phyloP scores from a whole-genome alignment of 2,888 invertebrate genomes.

The Pristionchus fissidentatus region DNA sequence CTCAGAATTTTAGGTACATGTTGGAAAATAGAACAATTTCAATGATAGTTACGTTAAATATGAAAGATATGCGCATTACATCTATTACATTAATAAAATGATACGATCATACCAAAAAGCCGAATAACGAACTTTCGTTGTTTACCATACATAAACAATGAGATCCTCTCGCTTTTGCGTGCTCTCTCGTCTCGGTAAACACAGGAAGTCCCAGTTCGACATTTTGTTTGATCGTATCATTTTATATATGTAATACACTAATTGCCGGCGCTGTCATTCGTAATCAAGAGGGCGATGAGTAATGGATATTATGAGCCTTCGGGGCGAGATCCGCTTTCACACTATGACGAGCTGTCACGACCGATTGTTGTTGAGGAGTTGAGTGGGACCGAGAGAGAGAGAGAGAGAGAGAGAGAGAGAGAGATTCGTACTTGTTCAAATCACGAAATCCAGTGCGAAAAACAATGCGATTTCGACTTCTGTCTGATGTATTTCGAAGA shows the following conservation, averaged over 20 bases:
- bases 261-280: too few relatives aligned
- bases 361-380: slow-evolving; percentile 14
- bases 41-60: too few relatives aligned
- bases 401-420: too few relatives aligned
- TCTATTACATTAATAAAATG: too few relatives aligned
- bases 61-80: too few relatives aligned
- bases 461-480: background rate
- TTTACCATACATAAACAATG: too few relatives aligned
- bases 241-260: background rate
- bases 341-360: background rate
- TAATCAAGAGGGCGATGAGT: slow-evolving; percentile 33
- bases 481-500: background rate
- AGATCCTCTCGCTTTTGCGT: background rate
- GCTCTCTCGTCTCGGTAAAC: background rate
- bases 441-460: background rate
- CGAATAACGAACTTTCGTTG: too few relatives aligned
- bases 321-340: slow-evolving; percentile 11
- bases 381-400: too few relatives aligned
- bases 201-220: background rate
- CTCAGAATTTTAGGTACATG: too few relatives aligned
- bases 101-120: too few relatives aligned
- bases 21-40: too few relatives aligned
- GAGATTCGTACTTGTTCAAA: slow-evolving; percentile 18
- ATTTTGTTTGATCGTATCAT: background rate
- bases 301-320: too few relatives aligned